Evolutionary conservation across 2,113 vertebrate genomes (phyloP), one percentile per base, ranked within the genome.

Genomic region (Campylomormyrus numenius): DNA sequence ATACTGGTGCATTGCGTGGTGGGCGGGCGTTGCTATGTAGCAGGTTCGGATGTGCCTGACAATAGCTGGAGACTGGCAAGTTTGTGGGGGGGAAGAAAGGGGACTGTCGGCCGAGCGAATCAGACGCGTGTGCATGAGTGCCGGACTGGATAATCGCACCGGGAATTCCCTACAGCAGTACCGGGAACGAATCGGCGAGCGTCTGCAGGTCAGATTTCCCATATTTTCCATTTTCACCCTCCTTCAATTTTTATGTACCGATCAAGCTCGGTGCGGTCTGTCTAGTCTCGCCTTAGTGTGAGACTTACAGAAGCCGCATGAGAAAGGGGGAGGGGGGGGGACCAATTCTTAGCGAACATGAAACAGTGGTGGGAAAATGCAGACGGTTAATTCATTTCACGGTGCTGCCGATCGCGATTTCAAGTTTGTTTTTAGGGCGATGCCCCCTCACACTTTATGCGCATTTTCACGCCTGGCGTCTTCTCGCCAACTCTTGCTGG

Each of bases 41-140:
- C 94, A 95, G 92, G 90, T 87, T 94, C 88, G 92, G 92, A 52
- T 91, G 94, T 39, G 91, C 90, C 58, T 94, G 94, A 96, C 95
- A 96, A 95, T 95, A 95, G 94, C 92, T 91, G 89, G 91, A 89
- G 93, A 90, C 92, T 92, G 91, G 92, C 92, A 93, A 94, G 91
- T 94, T 94, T 91, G 91, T 90, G 92, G 92, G 91, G 91, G 91
- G 92, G 92, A 91, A 90, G 89, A 77, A 89, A 90, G 77, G 91
- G 90, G 90, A 91, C 86, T 92, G 56, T 83, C 1, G 92, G 53
- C 91, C 80, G 74, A 39, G 9, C 89, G 66, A 90, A 50, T 50
- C 50, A 58, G 88, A 90, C 50, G 85, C 50, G 39, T 31, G 24
- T 70, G 58, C 31, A 52, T 66, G 56, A 87, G 85, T 52, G 85